phyloP scores from a whole-genome alignment of 1,140 invertebrate species.

The Bombus polaris region DNA sequence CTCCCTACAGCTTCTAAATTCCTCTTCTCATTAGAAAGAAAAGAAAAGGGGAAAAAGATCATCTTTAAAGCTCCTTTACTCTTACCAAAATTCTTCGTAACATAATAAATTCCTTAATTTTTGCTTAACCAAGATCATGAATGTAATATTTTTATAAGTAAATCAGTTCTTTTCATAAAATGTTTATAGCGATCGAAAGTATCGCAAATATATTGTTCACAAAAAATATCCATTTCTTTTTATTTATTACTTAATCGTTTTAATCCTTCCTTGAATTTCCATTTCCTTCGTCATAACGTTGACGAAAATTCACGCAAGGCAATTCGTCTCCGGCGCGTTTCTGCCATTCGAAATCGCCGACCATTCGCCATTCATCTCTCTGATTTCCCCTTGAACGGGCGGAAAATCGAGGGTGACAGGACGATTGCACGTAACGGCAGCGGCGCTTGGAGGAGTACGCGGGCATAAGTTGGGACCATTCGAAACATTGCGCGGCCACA shows the following conservation, averaged over 20 bases:
- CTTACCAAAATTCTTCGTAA: not conserved
- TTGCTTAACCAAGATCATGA: not conserved
- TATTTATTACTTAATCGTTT: not conserved
- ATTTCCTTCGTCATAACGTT: not conserved
- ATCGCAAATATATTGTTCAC: not conserved
- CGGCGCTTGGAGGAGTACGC: constrained; percentile 23
- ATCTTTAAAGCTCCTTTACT: not conserved
- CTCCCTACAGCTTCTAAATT: not conserved
- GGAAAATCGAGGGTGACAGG: constrained; percentile 32
- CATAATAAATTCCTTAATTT: not conserved
- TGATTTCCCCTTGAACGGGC: constrained; percentile 23
- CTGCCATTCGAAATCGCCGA: not conserved
- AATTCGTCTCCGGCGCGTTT: not conserved
- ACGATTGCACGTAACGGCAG: constrained; percentile 6
- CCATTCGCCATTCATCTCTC: constrained; percentile 35
- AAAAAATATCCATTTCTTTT: not conserved
- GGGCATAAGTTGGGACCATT: constrained; percentile 58
- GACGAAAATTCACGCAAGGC: not conserved
- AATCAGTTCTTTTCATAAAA: not conserved
- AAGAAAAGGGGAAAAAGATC: not conserved
- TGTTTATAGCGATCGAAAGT: not conserved
- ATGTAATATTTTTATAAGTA: not conserved
- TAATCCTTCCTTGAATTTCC: not conserved
- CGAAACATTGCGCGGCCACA: constrained; percentile 50
- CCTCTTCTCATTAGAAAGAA: not conserved